Conservation (phyloP, 2,113 vertebrate species). For the Bubalus kerabau region DNA sequence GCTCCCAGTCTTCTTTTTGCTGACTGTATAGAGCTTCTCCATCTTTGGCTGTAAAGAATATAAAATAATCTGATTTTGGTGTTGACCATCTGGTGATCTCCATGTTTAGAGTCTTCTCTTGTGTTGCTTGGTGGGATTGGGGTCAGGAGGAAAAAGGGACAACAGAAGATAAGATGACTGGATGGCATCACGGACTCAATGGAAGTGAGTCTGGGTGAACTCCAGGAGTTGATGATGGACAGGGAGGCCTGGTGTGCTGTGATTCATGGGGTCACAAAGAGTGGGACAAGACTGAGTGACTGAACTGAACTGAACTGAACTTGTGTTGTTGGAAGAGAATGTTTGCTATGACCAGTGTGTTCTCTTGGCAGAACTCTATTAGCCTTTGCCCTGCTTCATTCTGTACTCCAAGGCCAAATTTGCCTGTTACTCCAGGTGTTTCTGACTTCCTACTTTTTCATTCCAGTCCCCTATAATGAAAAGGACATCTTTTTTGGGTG, state of each 20-base stretch:
- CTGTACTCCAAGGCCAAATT: neutral
- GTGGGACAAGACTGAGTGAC: too few relatives aligned
- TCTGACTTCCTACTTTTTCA: neutral
- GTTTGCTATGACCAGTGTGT: neutral
- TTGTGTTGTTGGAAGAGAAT: neutral
- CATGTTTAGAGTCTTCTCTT: neutral
- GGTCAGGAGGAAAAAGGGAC: too few relatives aligned
- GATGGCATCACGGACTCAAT: too few relatives aligned
- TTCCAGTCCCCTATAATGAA: neutral
- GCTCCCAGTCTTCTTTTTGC: neutral
- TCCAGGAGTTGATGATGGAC: too few relatives aligned
- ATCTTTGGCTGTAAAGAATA: neutral
- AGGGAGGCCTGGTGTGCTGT: too few relatives aligned
- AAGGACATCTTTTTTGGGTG: neutral
- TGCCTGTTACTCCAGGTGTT: neutral
- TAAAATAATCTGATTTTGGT: neutral
- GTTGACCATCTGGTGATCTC: neutral
- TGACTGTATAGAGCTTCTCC: neutral
- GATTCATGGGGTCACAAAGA: neutral
- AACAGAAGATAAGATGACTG: too few relatives aligned
- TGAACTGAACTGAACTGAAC: too few relatives aligned
- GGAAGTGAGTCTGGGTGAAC: too few relatives aligned
- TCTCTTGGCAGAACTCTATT: neutral
- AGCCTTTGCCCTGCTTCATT: neutral
- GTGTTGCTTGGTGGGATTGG: neutral